Percentiles rank a stretch among this genome's conserved stretches.
These are phyloP conservation scores for Notechis scutatus DNA, from an alignment of 2,113 vertebrate genomes.

Conservation along the genomic window DNA sequence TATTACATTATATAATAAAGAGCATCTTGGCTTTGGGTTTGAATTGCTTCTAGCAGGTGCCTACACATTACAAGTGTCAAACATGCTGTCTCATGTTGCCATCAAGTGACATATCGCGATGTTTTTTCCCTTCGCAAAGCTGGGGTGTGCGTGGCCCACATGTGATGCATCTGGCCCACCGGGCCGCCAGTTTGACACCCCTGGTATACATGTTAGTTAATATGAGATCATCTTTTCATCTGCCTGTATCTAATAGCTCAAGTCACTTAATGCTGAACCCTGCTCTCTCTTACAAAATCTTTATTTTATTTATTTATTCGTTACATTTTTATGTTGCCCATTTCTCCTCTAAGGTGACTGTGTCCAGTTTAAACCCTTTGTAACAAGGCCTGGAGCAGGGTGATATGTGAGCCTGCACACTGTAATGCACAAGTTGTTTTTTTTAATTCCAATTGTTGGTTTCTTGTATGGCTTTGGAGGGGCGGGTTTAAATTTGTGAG, in stretches of 20 bases:
- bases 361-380: background rate
- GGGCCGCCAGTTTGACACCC: too few species aligned
- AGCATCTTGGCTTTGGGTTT: background rate
- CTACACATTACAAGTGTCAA: too few species aligned
- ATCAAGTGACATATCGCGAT: too few species aligned
- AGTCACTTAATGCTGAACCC: background rate
- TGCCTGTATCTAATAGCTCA: background rate
- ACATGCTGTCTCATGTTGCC: rapidly evolving
- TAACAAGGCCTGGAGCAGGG: background rate
- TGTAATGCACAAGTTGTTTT: background rate
- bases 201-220: background rate
- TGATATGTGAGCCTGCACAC: background rate
- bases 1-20: background rate
- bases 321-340: background rate
- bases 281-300: background rate
- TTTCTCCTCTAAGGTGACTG: background rate
- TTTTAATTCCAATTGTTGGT: background rate
- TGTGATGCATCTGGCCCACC: rapidly evolving
- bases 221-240: background rate
- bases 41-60: background rate
- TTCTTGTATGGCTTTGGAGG: background rate
- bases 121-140: too few species aligned
- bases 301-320: background rate
- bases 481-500: background rate
- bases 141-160: too few species aligned